Evolutionary conservation across 2,797 vertebrate genomes (phyloP).

Genomic region (Micromesistius poutassou): DNA sequence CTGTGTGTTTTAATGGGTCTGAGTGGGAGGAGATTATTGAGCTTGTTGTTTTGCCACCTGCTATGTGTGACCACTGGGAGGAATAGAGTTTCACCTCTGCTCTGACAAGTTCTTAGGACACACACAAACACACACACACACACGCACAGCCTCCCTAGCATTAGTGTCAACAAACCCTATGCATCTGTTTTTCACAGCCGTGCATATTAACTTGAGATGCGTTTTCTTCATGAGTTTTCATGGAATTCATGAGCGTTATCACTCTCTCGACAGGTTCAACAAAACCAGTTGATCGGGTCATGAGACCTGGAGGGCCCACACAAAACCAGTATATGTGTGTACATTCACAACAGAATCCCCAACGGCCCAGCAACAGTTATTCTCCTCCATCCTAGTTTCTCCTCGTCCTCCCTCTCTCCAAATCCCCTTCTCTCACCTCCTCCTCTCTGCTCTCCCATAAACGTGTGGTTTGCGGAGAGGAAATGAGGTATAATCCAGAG

Average conservation of each 20-base stretch:
- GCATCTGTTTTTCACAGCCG: conserved; percentile 13
- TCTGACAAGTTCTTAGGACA: conserved; percentile 38
- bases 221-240: too few species aligned
- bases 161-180: conserved; percentile 17
- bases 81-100: conserved; percentile 44
- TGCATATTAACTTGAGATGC: too few species aligned
- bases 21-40: conserved; percentile 2
- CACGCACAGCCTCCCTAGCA: conserved; percentile 5
- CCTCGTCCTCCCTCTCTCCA: neutral
- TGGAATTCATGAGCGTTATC: too few species aligned
- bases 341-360: too few species aligned
- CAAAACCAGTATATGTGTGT: too few species aligned
- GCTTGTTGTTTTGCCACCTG: conserved; percentile 46
- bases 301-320: too few species aligned
- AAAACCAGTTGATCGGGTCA: too few species aligned
- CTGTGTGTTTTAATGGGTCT: neutral
- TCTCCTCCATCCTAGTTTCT: too few species aligned
- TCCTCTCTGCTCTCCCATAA: neutral
- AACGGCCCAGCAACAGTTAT: too few species aligned
- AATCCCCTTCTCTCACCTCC: neutral
- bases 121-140: conserved; percentile 13
- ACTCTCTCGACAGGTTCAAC: too few species aligned
- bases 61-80: conserved; percentile 38
- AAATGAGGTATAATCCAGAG: conserved; percentile 59
- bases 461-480: conserved; percentile 44